Evolutionary conservation across 2,797 vertebrate genomes (phyloP), one percentile per base, ranked within the genome.

Genomic region (Phylloscopus collybita): DNA sequence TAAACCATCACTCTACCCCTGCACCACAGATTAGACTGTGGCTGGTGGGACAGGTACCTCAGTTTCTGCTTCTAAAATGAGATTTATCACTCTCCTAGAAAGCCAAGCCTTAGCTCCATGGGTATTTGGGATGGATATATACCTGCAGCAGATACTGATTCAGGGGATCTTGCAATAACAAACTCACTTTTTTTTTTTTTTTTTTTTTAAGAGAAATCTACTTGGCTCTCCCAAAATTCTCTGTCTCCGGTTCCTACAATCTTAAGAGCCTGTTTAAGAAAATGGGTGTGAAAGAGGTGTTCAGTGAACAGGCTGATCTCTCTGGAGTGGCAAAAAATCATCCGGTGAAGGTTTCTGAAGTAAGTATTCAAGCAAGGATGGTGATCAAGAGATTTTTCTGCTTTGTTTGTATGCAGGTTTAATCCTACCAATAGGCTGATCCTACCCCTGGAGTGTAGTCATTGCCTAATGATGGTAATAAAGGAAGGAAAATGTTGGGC

Each of bases 141-240:
- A 78, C 1, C 10, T 80, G 27, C 27, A 51, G 50, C 26, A 90
- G 23, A 34, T 82, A 30, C 4, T 85, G 15, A 13, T 74, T 44
- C 2, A 3, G 83, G 10, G 13, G 11, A 72, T 49, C 10, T 82
- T 64, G 20, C 13, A 76, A 34, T 59, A 88, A 45, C 34, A 36
- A 14, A 23, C 5, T 12, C 4, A 36, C 1, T 34, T 34, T 34
- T 34, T 34, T 34, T 12, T 57, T 86, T 90, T 91, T 74, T 89
- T 91, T 5, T 88, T 89, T 88, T 75, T 78, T 72, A 85, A 98
- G 98, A 38, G 1, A 88, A 5, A 61, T 98, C 72, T 71, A 97
- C 34, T 60, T 98, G 82, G 79, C 95, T 23, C 57, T 98, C 72
- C 98, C 98, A 29, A 96, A 90, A 92, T 96, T 98, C 87, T 96